These are phyloP conservation scores for Petrocephalus sullivani DNA, from an alignment of 2,797 vertebrate genomes.

Conservation along the genomic window DNA sequence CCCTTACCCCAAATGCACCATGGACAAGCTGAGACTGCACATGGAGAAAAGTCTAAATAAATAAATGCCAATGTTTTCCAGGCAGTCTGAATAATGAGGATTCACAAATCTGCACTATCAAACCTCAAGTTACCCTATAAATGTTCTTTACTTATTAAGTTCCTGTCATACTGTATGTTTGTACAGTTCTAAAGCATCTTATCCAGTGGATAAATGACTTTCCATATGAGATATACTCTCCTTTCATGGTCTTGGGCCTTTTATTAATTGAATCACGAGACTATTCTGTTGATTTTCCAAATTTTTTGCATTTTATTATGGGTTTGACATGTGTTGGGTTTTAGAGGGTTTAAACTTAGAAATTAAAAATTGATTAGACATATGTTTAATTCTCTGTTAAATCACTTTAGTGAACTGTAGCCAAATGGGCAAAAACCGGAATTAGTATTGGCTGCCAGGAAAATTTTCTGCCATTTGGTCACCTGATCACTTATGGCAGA, in stretches of 20 bases:
- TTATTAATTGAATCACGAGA: neutral
- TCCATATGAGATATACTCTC: neutral
- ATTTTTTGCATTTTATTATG: neutral
- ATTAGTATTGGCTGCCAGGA: neutral
- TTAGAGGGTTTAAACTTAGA: neutral
- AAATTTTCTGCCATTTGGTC: constrained; percentile 5
- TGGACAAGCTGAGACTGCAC: neutral
- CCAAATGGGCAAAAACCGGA: neutral
- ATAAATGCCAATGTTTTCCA: neutral
- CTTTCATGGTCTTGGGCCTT: neutral
- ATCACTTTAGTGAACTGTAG: neutral
- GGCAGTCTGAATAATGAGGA: neutral
- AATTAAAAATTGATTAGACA: neutral
- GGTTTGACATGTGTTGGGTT: neutral
- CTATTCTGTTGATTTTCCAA: neutral
- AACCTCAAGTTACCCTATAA: neutral
- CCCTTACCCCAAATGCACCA: neutral
- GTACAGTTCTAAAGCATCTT: neutral
- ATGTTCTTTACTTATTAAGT: neutral
- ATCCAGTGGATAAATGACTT: neutral
- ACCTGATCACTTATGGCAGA: neutral
- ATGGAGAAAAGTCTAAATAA: neutral
- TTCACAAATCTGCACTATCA: neutral
- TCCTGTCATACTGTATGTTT: neutral
- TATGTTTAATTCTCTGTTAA: neutral